Evolutionary conservation across 64 coral and sea anemone species (phyloP), one percentile per base, ranked within the genome.

Genomic region (Astreopora myriophthalma): DNA sequence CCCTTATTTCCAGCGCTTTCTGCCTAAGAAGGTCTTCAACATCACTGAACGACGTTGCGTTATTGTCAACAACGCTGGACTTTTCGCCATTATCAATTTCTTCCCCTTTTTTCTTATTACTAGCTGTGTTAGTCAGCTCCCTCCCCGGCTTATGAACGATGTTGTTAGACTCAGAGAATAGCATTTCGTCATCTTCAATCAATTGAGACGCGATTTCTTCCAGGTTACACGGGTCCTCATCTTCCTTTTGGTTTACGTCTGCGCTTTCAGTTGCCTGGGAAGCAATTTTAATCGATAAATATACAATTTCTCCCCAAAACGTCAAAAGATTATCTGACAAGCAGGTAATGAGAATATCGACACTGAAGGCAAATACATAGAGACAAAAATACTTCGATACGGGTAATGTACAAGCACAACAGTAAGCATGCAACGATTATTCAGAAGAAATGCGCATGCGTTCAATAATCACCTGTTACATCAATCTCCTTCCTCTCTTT

Each of bases 151-250:
- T 13, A 60, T 80, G 9, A 48, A 10, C 40, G 39, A 76, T n/a
- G 2, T 42, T 58, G 6, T 17, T 24, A 49, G 11, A 11, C 0
- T 33, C 27, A 17, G 48, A 33, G 28, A 3, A 6, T 1, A n/a
- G 20, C 44, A 29, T 27, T 28, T 31, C 33, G 32, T 89, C 30
- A 48, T 96, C 90, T 5, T 80, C 91, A 16, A 96, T 75, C 17
- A 85, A 90, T n/a, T 96, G 95, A 30, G 95, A 96, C 3, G 95
- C 91, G 11, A 96, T 79, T 70, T 89, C 80, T 48, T 96, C 91
- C 39, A 96, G 69, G 30, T 96, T 92, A 55, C 93, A 96, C 0
- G 79, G 89, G 31, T 96, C 79, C 35, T 86, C 79, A 3, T 92
- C 86, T 34, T 62, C 11, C 6, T 73, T 35, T 11, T 55, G 63